Evolutionary conservation across 2,113 vertebrate genomes (phyloP), one percentile per base, ranked within the genome.

Genomic region (Gallinago undulata): DNA sequence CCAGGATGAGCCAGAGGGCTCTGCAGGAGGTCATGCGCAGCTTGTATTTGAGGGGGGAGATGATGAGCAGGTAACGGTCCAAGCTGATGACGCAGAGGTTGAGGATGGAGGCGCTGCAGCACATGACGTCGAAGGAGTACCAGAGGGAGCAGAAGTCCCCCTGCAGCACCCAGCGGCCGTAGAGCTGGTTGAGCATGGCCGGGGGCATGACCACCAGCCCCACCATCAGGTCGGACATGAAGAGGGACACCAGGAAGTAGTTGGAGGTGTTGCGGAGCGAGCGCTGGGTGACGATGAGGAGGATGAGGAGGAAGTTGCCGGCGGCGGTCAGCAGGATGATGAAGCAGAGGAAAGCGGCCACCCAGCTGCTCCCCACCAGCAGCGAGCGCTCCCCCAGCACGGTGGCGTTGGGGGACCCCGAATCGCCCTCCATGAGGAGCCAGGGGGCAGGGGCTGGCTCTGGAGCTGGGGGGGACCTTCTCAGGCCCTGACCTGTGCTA

Each of bases 141-240:
- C 99, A 99, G 84, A 99, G 97, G 2, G 98, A 98, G 96, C 99
- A 99, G 91, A 99, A 98, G 67, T 97, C 96, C 0, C 98, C 98
- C 91, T 97, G 98, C 93, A 99, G 97, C 97, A 99, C 98, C 99
- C 99, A 99, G 93, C 97, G 98, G 19, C 99, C 99, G 0, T 98
- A 99, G 64, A 99, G 98, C 80, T 99, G 98, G 31, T 99, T 99
- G 70, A 99, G 98, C 99, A 99, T 99, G 93, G 99, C 99, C 0
- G 99, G 99, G 3, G 99, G 99, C 99, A 99, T 99, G 79, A 99
- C 99, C 97, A 99, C 99, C 97, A 99, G 75, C 12, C 99, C 99
- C 98, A 99, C 99, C 99, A 99, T 99, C 56, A 99, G 98, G 98
- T 99, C 99, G 0, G 99, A 99, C 91, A 99, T 98, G 98, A 99